Base-by-base conservation (phyloP, 2,888 invertebrate species). In the Sabellastarte sp. region DNA sequence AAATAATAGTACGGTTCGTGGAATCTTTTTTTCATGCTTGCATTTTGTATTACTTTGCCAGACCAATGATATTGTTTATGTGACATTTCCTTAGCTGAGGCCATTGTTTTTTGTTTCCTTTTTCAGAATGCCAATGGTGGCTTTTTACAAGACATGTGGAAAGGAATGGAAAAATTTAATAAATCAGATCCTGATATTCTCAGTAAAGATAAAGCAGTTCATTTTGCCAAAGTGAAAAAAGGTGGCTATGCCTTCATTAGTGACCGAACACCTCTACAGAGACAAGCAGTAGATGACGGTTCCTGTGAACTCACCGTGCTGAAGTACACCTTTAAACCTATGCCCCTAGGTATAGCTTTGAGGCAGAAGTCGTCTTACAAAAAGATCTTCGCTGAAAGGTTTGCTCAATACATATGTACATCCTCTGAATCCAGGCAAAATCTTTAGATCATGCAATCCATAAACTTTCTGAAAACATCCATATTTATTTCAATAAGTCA, bases 101-200 rank as follows among this genome's bases (percentile, higher is more conserved):
- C n/a, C n/a, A n/a, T n/a, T n/a, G n/a, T n/a, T n/a, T n/a, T n/a
- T n/a, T n/a, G n/a, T n/a, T n/a, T 30, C 41, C n/a, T 41, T 26
- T 26, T 15, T 15, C 68, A 76, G 76, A 68, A 56, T 4, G 73
- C 74, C 3, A 68, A 65, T 1, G 58, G 61, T 10, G 64, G 67
- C 24, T 67, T 65, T 26, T 69, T 70, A 50, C 41, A 66, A 29
- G 59, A 68, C 3, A 57, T 77, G 0, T 76, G 75, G 60, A 66
- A 70, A 24, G 65, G 72, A 2, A 63, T 76, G n/a, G 64, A 69
- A 15, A 58, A 62, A 31, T 73, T 73, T 50, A 72, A 71, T 32
- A 33, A 63, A 24, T 65, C 69, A 0, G 75, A 77, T 56, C 73
- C 76, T 1, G 52, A 59, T n/a, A 68, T 77, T 4, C 59, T 77